Conservation (phyloP, 2,113 vertebrate species). For the Oreocharis arfaki region DNA sequence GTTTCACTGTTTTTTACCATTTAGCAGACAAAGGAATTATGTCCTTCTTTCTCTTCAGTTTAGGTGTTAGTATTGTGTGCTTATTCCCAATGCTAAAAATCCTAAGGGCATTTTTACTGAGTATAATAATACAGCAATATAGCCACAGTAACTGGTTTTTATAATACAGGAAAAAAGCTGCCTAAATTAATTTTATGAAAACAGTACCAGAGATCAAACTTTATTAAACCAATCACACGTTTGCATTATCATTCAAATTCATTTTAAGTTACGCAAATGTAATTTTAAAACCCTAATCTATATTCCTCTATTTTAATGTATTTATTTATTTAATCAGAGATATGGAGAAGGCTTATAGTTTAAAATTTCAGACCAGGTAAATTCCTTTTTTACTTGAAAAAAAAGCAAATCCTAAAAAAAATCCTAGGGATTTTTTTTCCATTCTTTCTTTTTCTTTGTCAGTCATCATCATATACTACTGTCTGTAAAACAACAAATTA, state of each 20-base stretch:
- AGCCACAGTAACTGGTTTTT: not conserved
- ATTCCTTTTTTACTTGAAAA: not conserved
- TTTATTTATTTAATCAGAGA: not conserved
- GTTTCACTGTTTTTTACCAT: not conserved
- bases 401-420: not conserved
- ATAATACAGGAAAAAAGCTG: not conserved
- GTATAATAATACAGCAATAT: not conserved
- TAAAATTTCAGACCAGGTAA: not conserved
- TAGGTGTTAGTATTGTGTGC: not conserved
- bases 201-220: not conserved
- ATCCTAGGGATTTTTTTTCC: rapidly evolving
- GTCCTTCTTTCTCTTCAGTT: not conserved
- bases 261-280: not conserved
- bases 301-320: not conserved
- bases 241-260: not conserved
- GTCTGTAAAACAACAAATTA: not conserved
- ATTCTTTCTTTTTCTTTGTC: not conserved
- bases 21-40: not conserved
- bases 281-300: not conserved
- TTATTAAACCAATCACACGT: not conserved
- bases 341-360: not conserved
- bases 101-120: not conserved
- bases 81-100: conserved; percentile 5
- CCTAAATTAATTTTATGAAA: conserved; percentile 20
- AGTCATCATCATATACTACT: not conserved